phyloP scores from a whole-genome alignment of 2,888 invertebrate genomes.

The Hydraecia micacea region DNA sequence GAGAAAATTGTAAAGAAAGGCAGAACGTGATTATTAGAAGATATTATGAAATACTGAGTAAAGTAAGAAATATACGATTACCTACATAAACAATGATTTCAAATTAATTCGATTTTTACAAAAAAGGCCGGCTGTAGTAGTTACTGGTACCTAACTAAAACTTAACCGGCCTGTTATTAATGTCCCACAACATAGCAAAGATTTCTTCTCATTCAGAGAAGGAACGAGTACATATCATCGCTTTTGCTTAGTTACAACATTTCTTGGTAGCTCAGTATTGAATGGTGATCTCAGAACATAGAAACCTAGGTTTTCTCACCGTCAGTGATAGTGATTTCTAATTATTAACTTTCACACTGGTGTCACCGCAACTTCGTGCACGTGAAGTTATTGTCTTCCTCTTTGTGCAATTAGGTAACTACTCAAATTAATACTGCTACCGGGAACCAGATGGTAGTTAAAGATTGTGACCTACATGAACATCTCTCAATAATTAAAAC shows the following conservation, averaged over 20 bases:
- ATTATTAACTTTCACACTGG: background rate
- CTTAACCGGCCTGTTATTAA: background rate
- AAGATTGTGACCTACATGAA: background rate
- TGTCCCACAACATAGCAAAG: background rate
- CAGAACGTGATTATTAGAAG: too few species aligned
- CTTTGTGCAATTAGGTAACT: background rate
- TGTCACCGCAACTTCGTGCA: background rate
- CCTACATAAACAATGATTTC: too few species aligned
- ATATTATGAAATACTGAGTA: too few species aligned
- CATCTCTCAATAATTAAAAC: slow-evolving; percentile 11
- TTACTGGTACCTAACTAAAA: background rate
- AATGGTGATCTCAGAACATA: background rate
- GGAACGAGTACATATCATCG: background rate
- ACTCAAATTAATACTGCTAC: background rate
- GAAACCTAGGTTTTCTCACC: background rate
- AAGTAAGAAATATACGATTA: too few species aligned
- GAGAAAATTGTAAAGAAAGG: too few species aligned
- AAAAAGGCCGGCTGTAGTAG: background rate
- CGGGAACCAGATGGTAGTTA: background rate
- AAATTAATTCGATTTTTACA: background rate
- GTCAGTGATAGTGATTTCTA: background rate
- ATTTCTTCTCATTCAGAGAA: background rate
- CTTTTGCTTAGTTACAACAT: background rate
- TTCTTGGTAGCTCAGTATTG: background rate
- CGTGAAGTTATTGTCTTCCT: background rate